Percentiles rank a stretch among this genome's conserved stretches.
Conservation (phyloP, 2,888 invertebrate species). For the Cryptus viduatorius region DNA sequence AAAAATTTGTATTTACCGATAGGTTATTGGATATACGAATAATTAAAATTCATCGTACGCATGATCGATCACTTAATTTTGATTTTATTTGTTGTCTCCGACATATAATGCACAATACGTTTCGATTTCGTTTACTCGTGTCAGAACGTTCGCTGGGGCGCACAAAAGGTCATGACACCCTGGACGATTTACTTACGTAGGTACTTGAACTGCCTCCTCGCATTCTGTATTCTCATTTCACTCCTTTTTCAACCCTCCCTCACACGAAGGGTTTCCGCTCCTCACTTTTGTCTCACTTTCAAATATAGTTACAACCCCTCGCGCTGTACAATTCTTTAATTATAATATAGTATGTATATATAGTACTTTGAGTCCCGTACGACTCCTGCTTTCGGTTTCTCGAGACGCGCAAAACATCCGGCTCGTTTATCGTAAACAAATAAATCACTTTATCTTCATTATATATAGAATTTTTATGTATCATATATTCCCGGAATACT, state of each 20-base stretch:
- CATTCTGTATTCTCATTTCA: slow-evolving; percentile 39
- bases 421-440: slow-evolving; percentile 69
- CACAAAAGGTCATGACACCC: slow-evolving; percentile 37
- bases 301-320: slow-evolving; percentile 59
- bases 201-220: slow-evolving; percentile 63
- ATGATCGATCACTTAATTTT: slow-evolving; percentile 76
- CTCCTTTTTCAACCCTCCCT: slow-evolving; percentile 25
- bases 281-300: slow-evolving; percentile 44
- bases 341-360: slow-evolving; percentile 46
- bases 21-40: not conserved
- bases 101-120: slow-evolving; percentile 78
- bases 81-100: slow-evolving; percentile 79
- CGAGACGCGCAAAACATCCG: slow-evolving; percentile 52
- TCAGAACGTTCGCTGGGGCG: slow-evolving; percentile 58
- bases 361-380: slow-evolving; percentile 50
- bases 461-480: slow-evolving; percentile 55
- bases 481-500: slow-evolving; percentile 74
- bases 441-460: slow-evolving; percentile 67
- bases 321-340: slow-evolving; percentile 65
- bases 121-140: slow-evolving; percentile 70
- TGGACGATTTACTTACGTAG: slow-evolving; percentile 67
- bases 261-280: slow-evolving; percentile 32
- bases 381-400: slow-evolving; percentile 55
- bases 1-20: not conserved
- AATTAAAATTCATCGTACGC: not conserved